Evolutionary conservation across 92 coral and sea anemone genomes (phyloP), one percentile per base, ranked within the genome.

Genomic region (Porites divaricata): DNA sequence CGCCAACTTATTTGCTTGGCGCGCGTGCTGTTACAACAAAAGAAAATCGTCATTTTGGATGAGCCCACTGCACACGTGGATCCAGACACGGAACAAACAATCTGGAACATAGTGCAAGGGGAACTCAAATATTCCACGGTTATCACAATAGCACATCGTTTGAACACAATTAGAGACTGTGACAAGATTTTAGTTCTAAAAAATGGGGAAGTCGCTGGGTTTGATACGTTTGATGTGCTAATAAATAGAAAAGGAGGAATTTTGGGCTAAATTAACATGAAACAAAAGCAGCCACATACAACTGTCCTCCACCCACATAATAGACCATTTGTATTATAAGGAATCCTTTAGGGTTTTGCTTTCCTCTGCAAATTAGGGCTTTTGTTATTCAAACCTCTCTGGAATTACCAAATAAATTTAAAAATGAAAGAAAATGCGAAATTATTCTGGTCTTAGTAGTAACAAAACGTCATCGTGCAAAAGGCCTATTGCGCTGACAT

Each of bases 21-120:
- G 1, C 84, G 96, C 53, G 96, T 93, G 49, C 80, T 93, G 76
- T 78, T 93, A 48, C 92, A 90, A 58, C 77, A 83, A 75, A 90
- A 85, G 75, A 93, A 87, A 76, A 93, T 93, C 48, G 74, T 90
- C 28, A 83, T 93, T 65, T 88, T 93, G 92, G 96, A 93, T 70
- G 94, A 93, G 62, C 94, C 96, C 51, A 90, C 96, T 6, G 96
- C 96, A 48, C 89, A 93, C 67, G 96, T 93, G 50, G 96, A 93
- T 64, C 92, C 92, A 81, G 89, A 88, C 5, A 93, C 96, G 15
- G 96, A 93, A 45, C 74, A 79, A 67, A 79, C 83, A 51, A 79
- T 79, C 63, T 67, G 74, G 83, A 67, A 53, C 2, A 53, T 79
- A 16, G 83, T 79, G 80, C 80, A 70, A 19, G 81, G 62, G 17